Evolutionary conservation across 2,888 invertebrate genomes (phyloP).

Genomic region (Meloe dianella): DNA sequence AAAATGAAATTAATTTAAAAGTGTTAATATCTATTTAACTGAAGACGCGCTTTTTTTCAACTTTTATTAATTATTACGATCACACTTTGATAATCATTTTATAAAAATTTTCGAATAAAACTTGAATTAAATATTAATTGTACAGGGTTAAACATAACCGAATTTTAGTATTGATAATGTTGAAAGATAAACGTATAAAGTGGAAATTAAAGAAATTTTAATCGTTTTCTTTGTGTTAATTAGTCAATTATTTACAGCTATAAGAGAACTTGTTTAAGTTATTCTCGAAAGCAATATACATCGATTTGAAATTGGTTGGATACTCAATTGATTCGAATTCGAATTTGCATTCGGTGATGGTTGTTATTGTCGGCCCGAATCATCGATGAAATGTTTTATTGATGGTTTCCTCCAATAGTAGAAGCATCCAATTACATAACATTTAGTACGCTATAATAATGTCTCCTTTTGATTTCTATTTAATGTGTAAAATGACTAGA

Average conservation of each 20-base stretch:
- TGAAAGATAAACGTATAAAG: not conserved
- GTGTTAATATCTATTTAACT: not conserved
- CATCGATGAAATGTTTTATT: conserved; percentile 41
- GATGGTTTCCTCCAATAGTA: conserved; percentile 29
- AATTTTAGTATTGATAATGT: not conserved
- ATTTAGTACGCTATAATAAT: conserved; percentile 34
- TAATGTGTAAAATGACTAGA: conserved; percentile 9
- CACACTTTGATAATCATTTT: not conserved
- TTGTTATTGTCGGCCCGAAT: conserved; percentile 41
- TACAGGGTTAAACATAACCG: not conserved
- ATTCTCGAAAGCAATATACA: conserved; percentile 11
- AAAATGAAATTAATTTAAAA: not conserved
- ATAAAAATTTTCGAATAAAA: not conserved
- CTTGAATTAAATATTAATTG: not conserved
- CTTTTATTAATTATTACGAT: not conserved
- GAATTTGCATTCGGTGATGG: conserved; percentile 34
- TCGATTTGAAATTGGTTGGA: conserved; percentile 28
- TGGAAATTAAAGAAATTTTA: no score
- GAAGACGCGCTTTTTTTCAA: not conserved
- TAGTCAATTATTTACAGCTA: not conserved
- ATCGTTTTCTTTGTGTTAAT: not conserved
- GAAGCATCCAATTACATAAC: conserved; percentile 37
- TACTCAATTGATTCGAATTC: conserved; percentile 37
- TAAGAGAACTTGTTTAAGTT: no score
- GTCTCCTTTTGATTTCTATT: conserved; percentile 25